These are phyloP conservation scores for Danionella dracula DNA, from an alignment of 2,797 vertebrate genomes.

Conservation along the genomic window DNA sequence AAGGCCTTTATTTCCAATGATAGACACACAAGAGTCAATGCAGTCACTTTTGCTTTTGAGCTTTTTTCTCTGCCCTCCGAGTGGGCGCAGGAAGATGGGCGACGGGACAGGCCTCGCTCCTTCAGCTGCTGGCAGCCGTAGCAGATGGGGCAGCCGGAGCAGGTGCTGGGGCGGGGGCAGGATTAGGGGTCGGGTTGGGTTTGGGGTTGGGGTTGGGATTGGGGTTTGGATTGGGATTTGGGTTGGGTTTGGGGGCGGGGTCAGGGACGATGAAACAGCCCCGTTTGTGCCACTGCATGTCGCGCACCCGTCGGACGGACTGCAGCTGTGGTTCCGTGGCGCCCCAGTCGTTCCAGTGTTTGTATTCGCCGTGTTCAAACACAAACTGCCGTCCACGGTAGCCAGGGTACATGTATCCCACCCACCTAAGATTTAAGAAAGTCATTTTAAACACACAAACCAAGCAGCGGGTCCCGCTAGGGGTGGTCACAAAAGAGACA, in stretches of 20 bases:
- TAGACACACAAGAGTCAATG: constrained; percentile 41
- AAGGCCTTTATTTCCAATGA: constrained; percentile 64
- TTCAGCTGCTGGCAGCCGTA: constrained; percentile 48
- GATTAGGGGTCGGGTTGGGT: constrained; percentile 35
- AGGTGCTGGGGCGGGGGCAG: constrained; percentile 34
- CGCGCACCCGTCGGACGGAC: constrained; percentile 82
- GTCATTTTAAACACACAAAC: background rate
- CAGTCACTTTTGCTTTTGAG: constrained; percentile 40
- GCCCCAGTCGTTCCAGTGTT: constrained; percentile 93
- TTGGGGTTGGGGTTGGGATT: constrained; percentile 17
- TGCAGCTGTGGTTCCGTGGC: constrained; percentile 83
- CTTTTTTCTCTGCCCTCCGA: constrained; percentile 28
- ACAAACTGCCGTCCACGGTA: constrained; percentile 87
- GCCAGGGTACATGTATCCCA: constrained; percentile 87
- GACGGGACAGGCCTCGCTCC: constrained; percentile 22
- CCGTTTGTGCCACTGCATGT: constrained; percentile 91
- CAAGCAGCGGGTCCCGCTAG: no score
- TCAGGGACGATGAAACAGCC: constrained; percentile 68
- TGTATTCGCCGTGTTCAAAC: constrained; percentile 85
- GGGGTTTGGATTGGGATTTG: constrained; percentile 50
- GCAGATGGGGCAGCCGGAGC: constrained; percentile 39
- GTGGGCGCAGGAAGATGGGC: constrained; percentile 7
- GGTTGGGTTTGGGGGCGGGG: constrained; percentile 61
- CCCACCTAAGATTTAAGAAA: constrained; percentile 71
- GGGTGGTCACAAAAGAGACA: no score